Base-by-base conservation (phyloP, 2,797 vertebrate genomes). In the Notolepis coatsorum region DNA sequence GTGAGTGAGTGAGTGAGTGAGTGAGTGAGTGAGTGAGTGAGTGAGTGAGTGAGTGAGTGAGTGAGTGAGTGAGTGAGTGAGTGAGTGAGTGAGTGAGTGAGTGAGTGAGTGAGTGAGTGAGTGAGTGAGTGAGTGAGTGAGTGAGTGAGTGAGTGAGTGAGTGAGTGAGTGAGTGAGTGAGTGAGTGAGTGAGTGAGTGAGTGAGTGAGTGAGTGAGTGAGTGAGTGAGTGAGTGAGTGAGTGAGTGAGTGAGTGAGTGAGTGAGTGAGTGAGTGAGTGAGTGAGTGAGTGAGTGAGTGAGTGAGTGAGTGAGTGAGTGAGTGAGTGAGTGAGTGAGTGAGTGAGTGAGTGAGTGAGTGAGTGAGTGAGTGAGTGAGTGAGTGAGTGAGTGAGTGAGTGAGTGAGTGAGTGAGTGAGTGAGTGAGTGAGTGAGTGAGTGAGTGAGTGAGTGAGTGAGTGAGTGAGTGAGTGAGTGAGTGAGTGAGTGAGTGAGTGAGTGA, bases 1-100 rank as follows among this genome's bases (percentile, higher is more conserved):
- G 30, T 7, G 50, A 18, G 50, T 23, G 49, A 13, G 47, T 50
- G 46, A 20, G 45, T 3, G 41, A 17, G 41, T 48, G 10, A 4
- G 46, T 47, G 43, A 20, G 15, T 47, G 43, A 20, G 43, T 48
- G 50, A 37, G 50, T 37, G 31, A 39, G 42, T 31, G 18, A 7
- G 13, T 47, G 42, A 23, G 30, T 45, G 25, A 12, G 54, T 43
- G 54, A 2, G 39, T n/a, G n/a, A n/a, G 13, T 23, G 45, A 4
- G 45, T 13, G 21, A 1, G 30, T 7, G 50, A 18, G 50, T 23
- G 49, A 13, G 47, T 50, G 46, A 20, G 45, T 3, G 41, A 17
- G 41, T 48, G 10, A 4, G 46, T 47, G 43, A 20, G 15, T 47
- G 43, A 20, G 43, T 48, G 50, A 37, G 50, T 37, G 31, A 39